Evolutionary conservation across 1,140 invertebrate genomes (phyloP), one percentile per base, ranked within the genome.

Genomic region (Drosophila sturtevanti): DNA sequence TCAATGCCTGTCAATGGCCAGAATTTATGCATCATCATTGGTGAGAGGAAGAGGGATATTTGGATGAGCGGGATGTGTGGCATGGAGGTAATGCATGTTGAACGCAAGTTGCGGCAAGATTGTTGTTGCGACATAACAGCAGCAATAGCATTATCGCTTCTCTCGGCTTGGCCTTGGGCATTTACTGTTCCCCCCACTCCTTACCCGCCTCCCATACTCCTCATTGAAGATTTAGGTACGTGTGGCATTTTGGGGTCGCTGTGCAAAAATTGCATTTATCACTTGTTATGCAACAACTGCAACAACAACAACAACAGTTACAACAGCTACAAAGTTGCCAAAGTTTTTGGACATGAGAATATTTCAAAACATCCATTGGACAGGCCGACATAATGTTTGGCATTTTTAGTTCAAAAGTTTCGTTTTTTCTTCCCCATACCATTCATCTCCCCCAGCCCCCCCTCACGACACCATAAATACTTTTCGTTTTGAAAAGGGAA

Each of bases 1-100:
- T 37, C 62, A 34, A 24, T 27, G 44, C 44, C 48, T 54, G 62
- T 18, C 62, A 63, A 44, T 21, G 31, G 51, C 21, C 35, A 54
- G 51, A 65, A 56, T 65, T 65, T 56, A 65, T 65, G 63, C 63
- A 55, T 55, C 51, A 55, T 51, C 63, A 24, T 18, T 48, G 41
- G 16, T 21, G 10, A 48, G 41, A 18, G 16, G 6, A 48, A 10
- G 16, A 48, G 7, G 16, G 16, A 18, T 48, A 7, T 7, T 11
- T 14, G 21, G 44, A 48, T 18, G 16, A 48, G 31, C 41, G 62
- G 16, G 4, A n/a, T n/a, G n/a, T n/a, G n/a, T 41, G 48, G 56
- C 11, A 12, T 11, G 24, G 7, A 14, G n/a, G 61, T 16, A 63
- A 63, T 31, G 27, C 44, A 52, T 63, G 61, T 63, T 63, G 41